These are phyloP conservation scores for Gasterosteus nipponicus DNA, from an alignment of 2,113 vertebrate genomes.

Conservation along the genomic window DNA sequence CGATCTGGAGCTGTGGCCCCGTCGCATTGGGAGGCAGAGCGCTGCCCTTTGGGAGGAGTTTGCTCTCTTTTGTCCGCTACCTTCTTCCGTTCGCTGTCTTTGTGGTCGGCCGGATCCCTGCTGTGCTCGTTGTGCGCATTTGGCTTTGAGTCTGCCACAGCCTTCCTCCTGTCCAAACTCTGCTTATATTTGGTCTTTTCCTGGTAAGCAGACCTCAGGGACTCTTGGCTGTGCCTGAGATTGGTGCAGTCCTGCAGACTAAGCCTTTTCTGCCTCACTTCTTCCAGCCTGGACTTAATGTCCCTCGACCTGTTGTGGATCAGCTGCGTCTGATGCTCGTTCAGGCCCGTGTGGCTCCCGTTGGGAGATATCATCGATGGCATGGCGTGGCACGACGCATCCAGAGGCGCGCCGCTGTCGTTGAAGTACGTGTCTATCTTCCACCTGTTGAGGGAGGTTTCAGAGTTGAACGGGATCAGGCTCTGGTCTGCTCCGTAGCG, in stretches of 20 bases:
- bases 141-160: constrained; percentile 73
- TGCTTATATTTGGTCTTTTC: constrained; percentile 51
- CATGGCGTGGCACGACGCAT: constrained; percentile 76
- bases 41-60: constrained; percentile 43
- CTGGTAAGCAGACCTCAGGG: constrained; percentile 70
- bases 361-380: constrained; percentile 83
- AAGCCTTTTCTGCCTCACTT: constrained; percentile 68
- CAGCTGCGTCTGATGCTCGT: constrained; percentile 56
- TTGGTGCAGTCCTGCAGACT: constrained; percentile 70
- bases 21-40: constrained; percentile 62
- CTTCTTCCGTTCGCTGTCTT: constrained; percentile 65
- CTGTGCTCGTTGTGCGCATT: constrained; percentile 61
- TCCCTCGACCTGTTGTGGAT: constrained; percentile 50
- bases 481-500: constrained; percentile 64
- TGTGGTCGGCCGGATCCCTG: constrained; percentile 74
- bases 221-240: constrained; percentile 67
- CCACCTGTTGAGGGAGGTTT: constrained; percentile 89
- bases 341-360: constrained; percentile 74
- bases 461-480: constrained; percentile 79
- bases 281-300: constrained; percentile 67
- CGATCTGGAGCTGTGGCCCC: constrained; percentile 59
- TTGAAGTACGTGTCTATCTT: constrained; percentile 89
- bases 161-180: constrained; percentile 79
- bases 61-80: constrained; percentile 58
- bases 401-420: constrained; percentile 67